Evolutionary conservation across 1,140 invertebrate species (phyloP).

Genomic region (Drosophila aff.): DNA sequence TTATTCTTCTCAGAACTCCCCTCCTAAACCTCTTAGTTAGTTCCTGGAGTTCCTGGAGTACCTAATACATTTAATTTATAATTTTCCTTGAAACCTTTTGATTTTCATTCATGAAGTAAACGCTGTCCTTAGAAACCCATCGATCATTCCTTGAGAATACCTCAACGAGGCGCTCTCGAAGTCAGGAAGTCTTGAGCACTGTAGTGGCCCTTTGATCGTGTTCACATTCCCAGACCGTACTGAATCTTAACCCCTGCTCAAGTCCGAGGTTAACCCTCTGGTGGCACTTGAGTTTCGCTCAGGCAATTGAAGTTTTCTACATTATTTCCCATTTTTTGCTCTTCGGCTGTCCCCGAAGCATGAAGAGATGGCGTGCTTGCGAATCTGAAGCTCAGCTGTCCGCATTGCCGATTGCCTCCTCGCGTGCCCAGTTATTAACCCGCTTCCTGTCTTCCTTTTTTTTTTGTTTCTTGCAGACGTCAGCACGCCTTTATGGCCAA

Average conservation of each 20-base stretch:
- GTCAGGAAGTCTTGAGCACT: conserved; percentile 41
- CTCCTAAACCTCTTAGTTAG: not conserved
- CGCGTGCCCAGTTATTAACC: conserved; percentile 73
- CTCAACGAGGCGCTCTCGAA: conserved; percentile 21
- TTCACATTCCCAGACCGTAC: conserved; percentile 26
- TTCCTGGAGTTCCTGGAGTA: not conserved
- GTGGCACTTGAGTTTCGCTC: conserved; percentile 63
- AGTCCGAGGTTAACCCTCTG: conserved; percentile 32
- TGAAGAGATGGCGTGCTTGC: conserved; percentile 70
- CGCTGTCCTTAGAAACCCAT: conserved; percentile 12
- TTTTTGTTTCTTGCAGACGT: conserved; percentile 82
- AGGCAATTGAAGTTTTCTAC: conserved; percentile 61
- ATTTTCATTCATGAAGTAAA: conserved; percentile 20
- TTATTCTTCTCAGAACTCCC: no score
- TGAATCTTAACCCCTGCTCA: conserved; percentile 16
- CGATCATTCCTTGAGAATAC: conserved; percentile 19
- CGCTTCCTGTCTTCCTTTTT: conserved; percentile 52
- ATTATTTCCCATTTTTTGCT: not conserved
- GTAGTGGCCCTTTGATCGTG: conserved; percentile 38
- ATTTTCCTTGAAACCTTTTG: not conserved
- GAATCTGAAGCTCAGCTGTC: conserved; percentile 46
- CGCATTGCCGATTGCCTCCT: conserved; percentile 52
- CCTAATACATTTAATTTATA: conserved; percentile 10
- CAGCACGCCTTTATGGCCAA: conserved; percentile 86
- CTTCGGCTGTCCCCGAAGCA: conserved; percentile 55